Base-by-base conservation (phyloP, 2,113 vertebrate species). In the Nothocercus julius region DNA sequence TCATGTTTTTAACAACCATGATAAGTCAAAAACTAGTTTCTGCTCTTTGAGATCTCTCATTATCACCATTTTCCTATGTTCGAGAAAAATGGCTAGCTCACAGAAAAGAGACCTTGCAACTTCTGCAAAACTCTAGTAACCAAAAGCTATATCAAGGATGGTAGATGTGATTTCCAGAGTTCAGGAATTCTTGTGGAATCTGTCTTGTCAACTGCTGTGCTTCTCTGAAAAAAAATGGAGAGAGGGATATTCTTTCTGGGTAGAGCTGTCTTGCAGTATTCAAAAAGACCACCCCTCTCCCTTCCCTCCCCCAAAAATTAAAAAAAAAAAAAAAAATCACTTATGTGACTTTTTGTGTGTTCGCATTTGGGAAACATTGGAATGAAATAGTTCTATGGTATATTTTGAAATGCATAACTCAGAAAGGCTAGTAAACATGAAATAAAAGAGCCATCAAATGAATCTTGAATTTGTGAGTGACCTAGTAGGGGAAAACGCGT, bases 341-440 rank as follows among this genome's bases (percentile, higher is more conserved):
- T 3, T 63, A 17, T 1, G 2, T 25, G 27, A 4, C 4, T 74
- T 88, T 77, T 69, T 45, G 5, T 74, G 30, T 83, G 12, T 79
- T 88, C 88, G 72, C 68, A 20, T 83, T 88, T 90, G 24, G n/a
- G 73, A 64, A 92, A 82, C 30, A 58, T 1, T 82, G n/a, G 47
- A 70, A 87, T 91, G 36, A 73, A 86, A 59, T 80, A 70, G 47
- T 19, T 61, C 32, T 62, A 6, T 75, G 34, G 10, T 20, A 63
- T 53, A 44, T 25, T 83, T 82, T 85, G 45, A 72, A 86, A 94
- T 84, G 58, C 28, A 64, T 93, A 92, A 85, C 90, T 89, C 82
- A 93, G 49, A 87, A 69, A 22, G 34, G 5, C 7, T 54, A 61
- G 49, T 54, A 82, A 90, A 28, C 63, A 58, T 76, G 64, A 79